Percentiles rank a stretch among this genome's conserved stretches.
phyloP scores from a whole-genome alignment of 2,113 vertebrate genomes.

The Petroica traversi region DNA sequence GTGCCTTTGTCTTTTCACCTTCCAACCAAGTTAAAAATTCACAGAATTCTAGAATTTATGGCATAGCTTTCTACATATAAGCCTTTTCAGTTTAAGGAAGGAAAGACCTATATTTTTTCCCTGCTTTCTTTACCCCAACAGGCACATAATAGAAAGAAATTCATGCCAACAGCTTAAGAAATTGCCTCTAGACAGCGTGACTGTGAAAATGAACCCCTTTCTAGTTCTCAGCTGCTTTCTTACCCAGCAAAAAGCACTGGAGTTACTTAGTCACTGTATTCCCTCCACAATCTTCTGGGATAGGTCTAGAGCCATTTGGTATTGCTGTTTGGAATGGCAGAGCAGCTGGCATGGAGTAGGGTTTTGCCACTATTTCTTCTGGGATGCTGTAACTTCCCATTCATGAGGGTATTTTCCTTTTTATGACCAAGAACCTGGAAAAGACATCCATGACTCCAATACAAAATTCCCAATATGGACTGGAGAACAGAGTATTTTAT shows the following conservation, averaged over 20 bases:
- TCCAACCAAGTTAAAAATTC: constrained; percentile 61
- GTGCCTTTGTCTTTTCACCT: constrained; percentile 46
- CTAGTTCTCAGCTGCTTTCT: neutral
- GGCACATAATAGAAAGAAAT: neutral
- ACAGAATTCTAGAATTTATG: constrained; percentile 40
- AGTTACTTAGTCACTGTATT: neutral
- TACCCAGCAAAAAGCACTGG: neutral
- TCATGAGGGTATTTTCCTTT: neutral
- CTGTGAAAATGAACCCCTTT: neutral
- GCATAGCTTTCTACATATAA: neutral
- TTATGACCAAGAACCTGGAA: neutral
- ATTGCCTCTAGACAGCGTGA: neutral
- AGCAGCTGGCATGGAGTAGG: neutral
- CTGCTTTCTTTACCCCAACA: constrained; percentile 15
- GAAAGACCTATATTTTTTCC: neutral
- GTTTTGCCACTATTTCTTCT: neutral
- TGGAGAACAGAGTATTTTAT: neutral
- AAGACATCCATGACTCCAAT: rapidly evolving
- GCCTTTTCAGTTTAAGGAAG: neutral
- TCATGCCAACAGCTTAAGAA: neutral
- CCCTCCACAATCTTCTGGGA: neutral
- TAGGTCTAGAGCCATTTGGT: neutral
- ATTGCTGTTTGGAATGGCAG: neutral
- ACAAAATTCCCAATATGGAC: neutral
- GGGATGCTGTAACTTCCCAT: neutral